Evolutionary conservation across 2,797 vertebrate species (phyloP).

Genomic region (Malurus leucopterus): DNA sequence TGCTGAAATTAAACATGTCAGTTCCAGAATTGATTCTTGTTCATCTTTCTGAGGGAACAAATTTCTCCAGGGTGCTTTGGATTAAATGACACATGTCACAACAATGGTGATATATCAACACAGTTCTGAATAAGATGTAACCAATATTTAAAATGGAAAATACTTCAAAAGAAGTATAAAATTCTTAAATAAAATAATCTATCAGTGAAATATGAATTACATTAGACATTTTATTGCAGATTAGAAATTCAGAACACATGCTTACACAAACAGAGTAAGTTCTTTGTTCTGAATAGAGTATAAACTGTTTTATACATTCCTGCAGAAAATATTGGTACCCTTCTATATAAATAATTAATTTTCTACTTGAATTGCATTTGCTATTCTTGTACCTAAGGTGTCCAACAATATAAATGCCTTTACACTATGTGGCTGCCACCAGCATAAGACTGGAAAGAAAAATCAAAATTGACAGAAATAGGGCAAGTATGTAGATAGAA

Average conservation of each 20-base stretch:
- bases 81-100: neutral
- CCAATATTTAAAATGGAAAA: neutral
- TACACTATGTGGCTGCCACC: slow-evolving; percentile 35
- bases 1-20: neutral
- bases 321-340: neutral
- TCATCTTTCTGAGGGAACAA: neutral
- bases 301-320: neutral
- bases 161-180: neutral
- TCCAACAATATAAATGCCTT: slow-evolving; percentile 39
- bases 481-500: slow-evolving; percentile 55
- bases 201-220: neutral
- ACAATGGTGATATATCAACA: neutral
- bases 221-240: neutral
- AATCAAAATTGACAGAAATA: slow-evolving; percentile 71
- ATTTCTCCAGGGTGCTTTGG: neutral
- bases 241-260: slow-evolving; percentile 10
- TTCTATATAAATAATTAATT: slow-evolving; percentile 26
- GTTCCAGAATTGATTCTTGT: neutral
- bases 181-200: neutral
- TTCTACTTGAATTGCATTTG: slow-evolving; percentile 26
- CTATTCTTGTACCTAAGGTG: slow-evolving; percentile 36
- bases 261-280: neutral
- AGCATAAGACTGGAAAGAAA: slow-evolving; percentile 46
- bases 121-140: neutral
- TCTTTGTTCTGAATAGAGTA: neutral